These are phyloP conservation scores for Cephalopachus bancanus DNA, from an alignment of 2,797 vertebrate genomes.

Conservation along the genomic window DNA sequence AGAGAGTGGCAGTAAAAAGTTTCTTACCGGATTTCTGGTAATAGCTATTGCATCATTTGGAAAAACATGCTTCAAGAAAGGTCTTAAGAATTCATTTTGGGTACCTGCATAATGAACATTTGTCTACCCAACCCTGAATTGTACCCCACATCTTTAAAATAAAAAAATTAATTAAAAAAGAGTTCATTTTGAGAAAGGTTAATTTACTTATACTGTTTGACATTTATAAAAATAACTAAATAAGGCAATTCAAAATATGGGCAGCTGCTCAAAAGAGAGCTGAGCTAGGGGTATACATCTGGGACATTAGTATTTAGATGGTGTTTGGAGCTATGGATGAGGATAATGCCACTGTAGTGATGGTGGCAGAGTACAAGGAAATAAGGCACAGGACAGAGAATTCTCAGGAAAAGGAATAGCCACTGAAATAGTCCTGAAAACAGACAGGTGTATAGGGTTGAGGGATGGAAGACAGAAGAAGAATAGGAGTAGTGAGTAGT, in stretches of 20 bases:
- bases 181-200: neutral
- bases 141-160: too few relatives aligned
- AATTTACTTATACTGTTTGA: neutral
- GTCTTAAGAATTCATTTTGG: neutral
- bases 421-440: neutral
- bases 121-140: too few relatives aligned
- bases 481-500: neutral
- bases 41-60: neutral
- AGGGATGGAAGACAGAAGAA: neutral
- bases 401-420: neutral
- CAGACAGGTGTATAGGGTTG: neutral
- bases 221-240: neutral
- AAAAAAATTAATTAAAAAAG: neutral
- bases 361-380: neutral
- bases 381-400: neutral
- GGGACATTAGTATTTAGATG: neutral
- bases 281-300: neutral
- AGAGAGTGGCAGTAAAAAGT: neutral
- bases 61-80: neutral
- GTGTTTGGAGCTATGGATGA: neutral
- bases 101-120: too few relatives aligned
- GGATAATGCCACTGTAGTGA: neutral
- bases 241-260: neutral
- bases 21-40: neutral
- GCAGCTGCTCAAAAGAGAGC: neutral